These are phyloP conservation scores for Phanerotoma sp. DNA, from an alignment of 2,888 invertebrate genomes.

Conservation along the genomic window DNA sequence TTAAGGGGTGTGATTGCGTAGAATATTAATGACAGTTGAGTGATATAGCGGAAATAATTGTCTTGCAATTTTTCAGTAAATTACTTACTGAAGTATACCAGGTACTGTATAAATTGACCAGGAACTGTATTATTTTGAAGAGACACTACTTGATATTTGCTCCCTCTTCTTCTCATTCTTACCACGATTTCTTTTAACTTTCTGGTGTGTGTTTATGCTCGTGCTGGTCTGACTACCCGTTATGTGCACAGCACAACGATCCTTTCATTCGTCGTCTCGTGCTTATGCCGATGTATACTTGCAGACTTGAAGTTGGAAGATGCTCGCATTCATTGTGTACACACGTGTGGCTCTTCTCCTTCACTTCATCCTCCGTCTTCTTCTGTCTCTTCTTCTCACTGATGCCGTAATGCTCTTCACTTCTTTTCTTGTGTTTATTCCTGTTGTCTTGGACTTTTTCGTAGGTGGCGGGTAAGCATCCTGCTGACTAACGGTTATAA, in stretches of 20 bases:
- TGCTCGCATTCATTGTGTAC: slow-evolving; percentile 16
- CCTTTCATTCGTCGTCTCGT: slow-evolving; percentile 45
- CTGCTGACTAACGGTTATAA: slow-evolving; percentile 14
- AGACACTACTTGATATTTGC: too few species aligned
- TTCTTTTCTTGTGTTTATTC: neutral
- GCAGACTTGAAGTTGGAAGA: neutral
- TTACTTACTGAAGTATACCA: too few species aligned
- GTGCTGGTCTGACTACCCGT: slow-evolving; percentile 31
- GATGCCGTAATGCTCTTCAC: too few species aligned
- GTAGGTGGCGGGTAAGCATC: slow-evolving; percentile 10
- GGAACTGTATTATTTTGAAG: too few species aligned
- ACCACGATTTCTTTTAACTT: slow-evolving; percentile 1
- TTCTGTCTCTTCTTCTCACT: too few species aligned
- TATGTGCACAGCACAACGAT: slow-evolving; percentile 41
- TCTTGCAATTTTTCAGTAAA: too few species aligned
- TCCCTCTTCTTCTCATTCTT: neutral
- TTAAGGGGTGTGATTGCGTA: too few species aligned
- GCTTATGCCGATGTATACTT: slow-evolving; percentile 25
- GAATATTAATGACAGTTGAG: too few species aligned
- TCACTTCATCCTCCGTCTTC: slow-evolving; percentile 4
- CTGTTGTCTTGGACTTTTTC: slow-evolving; percentile 11
- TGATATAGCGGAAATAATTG: too few species aligned
- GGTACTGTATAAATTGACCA: too few species aligned
- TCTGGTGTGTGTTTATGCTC: slow-evolving; percentile 6
- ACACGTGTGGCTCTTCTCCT: slow-evolving; percentile 12